Base-by-base conservation (phyloP, 2,797 vertebrate genomes). In the Parauchenoglanis ngamensis region DNA sequence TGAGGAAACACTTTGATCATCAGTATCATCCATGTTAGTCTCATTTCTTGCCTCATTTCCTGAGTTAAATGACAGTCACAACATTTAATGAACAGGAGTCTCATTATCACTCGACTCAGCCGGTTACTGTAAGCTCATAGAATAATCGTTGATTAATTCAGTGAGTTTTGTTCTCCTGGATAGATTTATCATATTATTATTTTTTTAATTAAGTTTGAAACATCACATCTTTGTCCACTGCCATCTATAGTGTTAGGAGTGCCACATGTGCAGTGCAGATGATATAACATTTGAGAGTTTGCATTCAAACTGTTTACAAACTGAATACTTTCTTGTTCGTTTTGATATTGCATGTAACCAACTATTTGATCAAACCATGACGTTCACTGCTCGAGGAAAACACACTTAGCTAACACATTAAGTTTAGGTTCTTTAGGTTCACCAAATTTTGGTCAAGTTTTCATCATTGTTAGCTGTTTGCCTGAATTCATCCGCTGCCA, bases 21-120 rank as follows among this genome's bases (percentile, higher is more conserved):
- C 59, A 82, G 44, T 57, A 19, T 59, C 78, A 81, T 28, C 59
- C 80, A 49, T 67, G 61, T 52, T 21, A 40, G 56, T 49, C 61
- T 82, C 15, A 28, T 82, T 82, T 65, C 61, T 65, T 49, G 61
- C 44, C 80, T 82, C 44, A 67, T 82, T 82, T 82, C 44, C 61
- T 67, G n/a, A 49, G 25, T 65, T 67, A 49, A 82, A 65, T 49
- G 25, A 15, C 61, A 82, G 61, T 82, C 44, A 49, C 17, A 31
- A 52, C 80, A 67, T 67, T 52, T 52, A 83, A 65, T 65, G 40
- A 63, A 63, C 57, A 82, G 79, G 31, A 65, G 40, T 65, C 59
- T 79, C 21, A 35, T 13, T 35, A 28, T 80, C 19, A 61, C 35
- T 82, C 59, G 23, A 63, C 57, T 81, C 40, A 35, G 28, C 54